phyloP scores from a whole-genome alignment of 1,140 invertebrate species.

The Danaus melanippus region DNA sequence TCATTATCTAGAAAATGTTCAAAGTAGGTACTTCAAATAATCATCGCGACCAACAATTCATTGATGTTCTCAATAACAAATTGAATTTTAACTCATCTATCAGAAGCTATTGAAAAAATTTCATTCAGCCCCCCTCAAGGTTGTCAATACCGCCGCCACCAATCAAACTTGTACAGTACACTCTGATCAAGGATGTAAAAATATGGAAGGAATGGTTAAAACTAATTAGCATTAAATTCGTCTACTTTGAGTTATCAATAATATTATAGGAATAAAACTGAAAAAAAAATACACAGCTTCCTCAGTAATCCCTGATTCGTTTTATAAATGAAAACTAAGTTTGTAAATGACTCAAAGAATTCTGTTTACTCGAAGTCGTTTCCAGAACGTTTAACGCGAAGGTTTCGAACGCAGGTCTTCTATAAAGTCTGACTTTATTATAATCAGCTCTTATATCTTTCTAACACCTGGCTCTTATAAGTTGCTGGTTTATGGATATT shows the following conservation, averaged over 20 bases:
- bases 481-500: too few species aligned
- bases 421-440: constrained; percentile 59
- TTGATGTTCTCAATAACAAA: constrained; percentile 24
- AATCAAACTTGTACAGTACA: constrained; percentile 40
- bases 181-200: constrained; percentile 18
- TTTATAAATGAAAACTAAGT: too few species aligned
- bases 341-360: too few species aligned
- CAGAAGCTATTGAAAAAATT: constrained; percentile 43
- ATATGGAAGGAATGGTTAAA: constrained; percentile 11
- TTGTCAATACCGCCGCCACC: constrained; percentile 35
- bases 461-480: constrained; percentile 12
- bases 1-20: too few species aligned
- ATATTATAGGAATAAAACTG: too few species aligned
- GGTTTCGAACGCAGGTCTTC: constrained; percentile 36
- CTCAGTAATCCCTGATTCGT: too few species aligned
- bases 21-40: too few species aligned
- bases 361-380: background rate
- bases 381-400: constrained; percentile 18
- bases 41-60: too few species aligned
- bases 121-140: constrained; percentile 38
- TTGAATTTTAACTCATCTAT: constrained; percentile 27
- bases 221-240: too few species aligned
- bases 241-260: too few species aligned
- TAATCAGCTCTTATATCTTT: constrained; percentile 52
- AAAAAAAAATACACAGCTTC: too few species aligned